Evolutionary conservation across 2,113 vertebrate species (phyloP).

Genomic region (Trinectes maculatus): DNA sequence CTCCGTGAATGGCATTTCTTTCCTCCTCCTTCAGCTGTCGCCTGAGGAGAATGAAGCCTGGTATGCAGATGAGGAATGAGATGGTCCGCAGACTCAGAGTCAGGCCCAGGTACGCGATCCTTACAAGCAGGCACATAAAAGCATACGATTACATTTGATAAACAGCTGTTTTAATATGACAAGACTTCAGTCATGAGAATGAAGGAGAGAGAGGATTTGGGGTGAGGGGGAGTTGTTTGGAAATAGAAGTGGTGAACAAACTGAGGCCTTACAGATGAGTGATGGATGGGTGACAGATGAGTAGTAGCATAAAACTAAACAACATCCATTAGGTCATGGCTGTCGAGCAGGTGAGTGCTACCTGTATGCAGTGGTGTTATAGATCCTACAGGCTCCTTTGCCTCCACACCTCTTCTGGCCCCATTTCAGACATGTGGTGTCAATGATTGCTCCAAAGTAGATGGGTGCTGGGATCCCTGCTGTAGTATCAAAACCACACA

Average conservation of each 20-base stretch:
- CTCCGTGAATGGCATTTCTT: conserved; percentile 46
- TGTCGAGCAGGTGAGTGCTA: conserved; percentile 49
- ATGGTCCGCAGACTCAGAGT: conserved; percentile 85
- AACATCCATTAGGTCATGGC: too few relatives aligned
- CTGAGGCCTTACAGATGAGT: neutral
- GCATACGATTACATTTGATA: neutral
- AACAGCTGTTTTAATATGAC: neutral
- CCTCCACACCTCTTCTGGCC: conserved; percentile 84
- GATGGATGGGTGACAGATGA: too few relatives aligned
- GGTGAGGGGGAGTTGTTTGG: too few relatives aligned
- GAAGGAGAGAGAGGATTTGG: neutral
- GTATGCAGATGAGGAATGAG: conserved; percentile 86
- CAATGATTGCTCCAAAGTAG: conserved; percentile 91
- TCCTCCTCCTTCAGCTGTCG: conserved; percentile 78
- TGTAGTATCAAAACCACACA: conserved; percentile 38
- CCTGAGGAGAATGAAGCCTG: conserved; percentile 84
- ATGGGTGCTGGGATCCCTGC: conserved; percentile 88
- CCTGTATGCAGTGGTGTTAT: conserved; percentile 86
- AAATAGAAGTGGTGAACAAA: neutral
- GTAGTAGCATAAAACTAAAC: too few relatives aligned
- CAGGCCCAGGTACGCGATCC: conserved; percentile 89
- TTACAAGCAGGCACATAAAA: conserved; percentile 50
- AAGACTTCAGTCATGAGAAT: neutral
- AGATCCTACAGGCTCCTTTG: conserved; percentile 87
- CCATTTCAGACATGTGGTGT: conserved; percentile 91